A percentile compares a stretch with the other conserved stretches of the same genome.
These are phyloP conservation scores for Netelia melanura DNA, from an alignment of 2,888 invertebrate genomes.

Conservation along the genomic window DNA sequence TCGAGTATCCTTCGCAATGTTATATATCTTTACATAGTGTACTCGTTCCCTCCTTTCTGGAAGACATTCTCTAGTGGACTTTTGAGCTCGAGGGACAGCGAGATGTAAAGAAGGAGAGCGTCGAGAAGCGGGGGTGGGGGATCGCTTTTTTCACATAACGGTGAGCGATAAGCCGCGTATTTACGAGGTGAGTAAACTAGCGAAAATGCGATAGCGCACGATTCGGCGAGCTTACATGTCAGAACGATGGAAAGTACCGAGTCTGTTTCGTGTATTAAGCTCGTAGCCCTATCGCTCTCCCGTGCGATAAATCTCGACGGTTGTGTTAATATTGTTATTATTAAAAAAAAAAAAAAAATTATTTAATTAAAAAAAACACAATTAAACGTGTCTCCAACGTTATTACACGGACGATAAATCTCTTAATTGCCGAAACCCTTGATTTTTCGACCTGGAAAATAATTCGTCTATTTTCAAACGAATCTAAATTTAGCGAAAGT, in stretches of 20 bases:
- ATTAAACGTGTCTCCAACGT: no score
- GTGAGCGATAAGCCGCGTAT: constrained; percentile 60
- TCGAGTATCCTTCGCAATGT: no score
- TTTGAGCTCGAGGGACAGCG: neutral
- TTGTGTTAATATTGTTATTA: neutral
- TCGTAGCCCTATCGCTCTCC: neutral
- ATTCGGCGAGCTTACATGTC: constrained; percentile 24
- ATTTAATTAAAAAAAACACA: no score
- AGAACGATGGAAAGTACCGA: constrained; percentile 26
- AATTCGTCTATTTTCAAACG: neutral
- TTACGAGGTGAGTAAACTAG: constrained; percentile 56
- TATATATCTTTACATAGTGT: neutral
- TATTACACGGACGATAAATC: no score
- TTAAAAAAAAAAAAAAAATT: no score
- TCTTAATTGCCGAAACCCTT: no score
- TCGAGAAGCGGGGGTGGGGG: neutral
- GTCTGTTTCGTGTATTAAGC: neutral
- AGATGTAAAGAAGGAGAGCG: neutral
- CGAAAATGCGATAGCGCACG: constrained; percentile 61
- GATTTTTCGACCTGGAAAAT: no score
- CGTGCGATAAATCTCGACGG: no score
- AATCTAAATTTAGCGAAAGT: constrained; percentile 2
- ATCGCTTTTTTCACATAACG: constrained; percentile 35
- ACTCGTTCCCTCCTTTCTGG: constrained; percentile 2
- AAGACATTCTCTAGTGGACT: constrained; percentile 15